Conservation (phyloP, 1,140 invertebrate species). For the Rhizoglyphus robini region DNA sequence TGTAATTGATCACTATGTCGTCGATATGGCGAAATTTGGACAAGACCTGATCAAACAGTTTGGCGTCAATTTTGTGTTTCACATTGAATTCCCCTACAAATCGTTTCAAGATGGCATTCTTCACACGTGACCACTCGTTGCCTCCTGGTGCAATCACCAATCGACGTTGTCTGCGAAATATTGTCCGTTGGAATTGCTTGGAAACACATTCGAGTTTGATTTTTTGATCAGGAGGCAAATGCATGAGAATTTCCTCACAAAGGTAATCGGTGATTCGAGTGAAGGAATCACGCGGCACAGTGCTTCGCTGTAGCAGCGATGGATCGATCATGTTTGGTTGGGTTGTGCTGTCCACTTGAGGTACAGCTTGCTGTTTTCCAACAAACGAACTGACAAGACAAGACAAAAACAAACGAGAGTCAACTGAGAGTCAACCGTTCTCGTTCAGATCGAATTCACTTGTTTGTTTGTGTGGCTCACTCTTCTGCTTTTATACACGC, state of each 20-base stretch:
- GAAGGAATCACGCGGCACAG: not conserved
- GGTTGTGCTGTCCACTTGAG: no score
- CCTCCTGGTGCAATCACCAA: not conserved
- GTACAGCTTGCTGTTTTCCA: no score
- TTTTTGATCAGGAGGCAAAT: slow-evolving; percentile 3
- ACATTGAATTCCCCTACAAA: slow-evolving; percentile 11
- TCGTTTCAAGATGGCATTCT: slow-evolving; percentile 1
- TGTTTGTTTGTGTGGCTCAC: not conserved
- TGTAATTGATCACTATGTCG: slow-evolving; percentile 5
- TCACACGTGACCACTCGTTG: slow-evolving; percentile 12
- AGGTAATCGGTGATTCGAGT: slow-evolving; percentile 3
- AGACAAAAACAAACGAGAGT: no score
- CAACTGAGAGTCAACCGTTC: no score
- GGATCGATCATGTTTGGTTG: not conserved
- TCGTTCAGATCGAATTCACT: not conserved
- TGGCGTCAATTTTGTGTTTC: not conserved
- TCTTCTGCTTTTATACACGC: not conserved
- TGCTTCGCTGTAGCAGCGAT: no score
- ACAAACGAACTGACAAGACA: no score
- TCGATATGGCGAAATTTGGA: slow-evolving; percentile 14
- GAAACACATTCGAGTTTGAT: not conserved
- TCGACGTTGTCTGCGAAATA: slow-evolving; percentile 2
- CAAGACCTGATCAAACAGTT: not conserved
- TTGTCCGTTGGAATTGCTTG: slow-evolving; percentile 5
- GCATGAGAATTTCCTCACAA: slow-evolving; percentile 4